Percentiles rank a stretch among this genome's conserved stretches.
Evolutionary conservation across 1,140 invertebrate genomes (phyloP).

Genomic region (Chironomus striatipennis): DNA sequence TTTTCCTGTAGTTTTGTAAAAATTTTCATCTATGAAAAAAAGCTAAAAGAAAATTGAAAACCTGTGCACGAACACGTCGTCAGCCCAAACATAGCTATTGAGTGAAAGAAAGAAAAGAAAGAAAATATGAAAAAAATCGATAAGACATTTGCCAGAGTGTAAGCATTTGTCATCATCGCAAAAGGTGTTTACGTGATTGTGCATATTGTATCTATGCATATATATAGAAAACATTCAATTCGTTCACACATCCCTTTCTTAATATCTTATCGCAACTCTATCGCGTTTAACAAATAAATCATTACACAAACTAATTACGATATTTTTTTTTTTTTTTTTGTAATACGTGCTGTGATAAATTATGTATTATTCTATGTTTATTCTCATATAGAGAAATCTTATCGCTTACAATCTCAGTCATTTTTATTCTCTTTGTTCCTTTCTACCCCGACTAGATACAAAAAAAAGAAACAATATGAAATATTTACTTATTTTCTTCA

Average conservation of each 20-base stretch:
- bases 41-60: background rate
- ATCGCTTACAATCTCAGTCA: background rate
- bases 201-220: conserved; percentile 7
- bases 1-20: no score
- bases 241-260: background rate
- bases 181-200: conserved; percentile 12
- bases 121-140: conserved; percentile 5
- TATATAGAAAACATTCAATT: background rate
- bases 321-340: background rate
- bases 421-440: background rate
- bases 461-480: background rate
- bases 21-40: background rate
- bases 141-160: background rate
- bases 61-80: background rate
- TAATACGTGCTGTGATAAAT: background rate
- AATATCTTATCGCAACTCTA: background rate
- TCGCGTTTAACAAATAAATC: conserved; percentile 9
- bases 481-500: background rate
- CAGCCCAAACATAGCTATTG: background rate
- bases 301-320: conserved; percentile 2
- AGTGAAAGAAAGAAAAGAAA: background rate
- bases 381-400: background rate
- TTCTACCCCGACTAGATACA: background rate
- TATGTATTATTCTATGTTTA: background rate
- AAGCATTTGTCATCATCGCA: conserved; percentile 12